Percentiles rank a stretch among this genome's conserved stretches.
These are phyloP conservation scores for Clarias fuscus DNA, from an alignment of 2,797 vertebrate species.

Conservation along the genomic window DNA sequence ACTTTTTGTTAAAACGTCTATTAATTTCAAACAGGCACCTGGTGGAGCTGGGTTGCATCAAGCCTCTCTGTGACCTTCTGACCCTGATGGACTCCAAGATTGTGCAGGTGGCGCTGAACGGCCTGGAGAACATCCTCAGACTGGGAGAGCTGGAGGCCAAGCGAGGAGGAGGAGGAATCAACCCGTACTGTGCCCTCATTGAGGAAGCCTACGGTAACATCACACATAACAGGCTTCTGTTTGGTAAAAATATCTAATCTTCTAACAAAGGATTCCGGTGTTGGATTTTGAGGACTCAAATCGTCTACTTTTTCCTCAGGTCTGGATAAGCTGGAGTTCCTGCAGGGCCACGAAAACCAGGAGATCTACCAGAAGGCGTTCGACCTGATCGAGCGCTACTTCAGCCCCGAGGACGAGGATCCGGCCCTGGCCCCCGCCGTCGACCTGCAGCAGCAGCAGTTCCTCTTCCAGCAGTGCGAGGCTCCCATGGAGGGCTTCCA, in stretches of 20 bases:
- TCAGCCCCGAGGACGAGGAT: slow-evolving; percentile 95
- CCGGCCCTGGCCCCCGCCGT: slow-evolving; percentile 91
- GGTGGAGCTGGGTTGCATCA: slow-evolving; percentile 94
- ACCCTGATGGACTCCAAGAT: slow-evolving; percentile 99
- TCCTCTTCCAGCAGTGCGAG: slow-evolving; percentile 98
- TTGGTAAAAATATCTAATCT: background rate
- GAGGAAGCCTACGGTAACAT: slow-evolving; percentile 92
- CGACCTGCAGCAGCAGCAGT: slow-evolving; percentile 95
- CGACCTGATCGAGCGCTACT: slow-evolving; percentile 97
- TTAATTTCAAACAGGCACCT: slow-evolving; percentile 78
- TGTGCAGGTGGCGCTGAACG: slow-evolving; percentile 93
- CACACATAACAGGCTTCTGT: too few relatives aligned
- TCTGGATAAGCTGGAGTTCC: slow-evolving; percentile 96
- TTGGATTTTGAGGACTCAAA: background rate
- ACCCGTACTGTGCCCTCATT: slow-evolving; percentile 94
- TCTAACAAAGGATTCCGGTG: too few relatives aligned
- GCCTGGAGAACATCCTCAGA: slow-evolving; percentile 94
- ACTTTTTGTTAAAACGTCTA: background rate
- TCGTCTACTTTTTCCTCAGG: slow-evolving; percentile 68
- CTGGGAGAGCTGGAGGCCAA: slow-evolving; percentile 95
- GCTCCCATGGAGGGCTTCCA: slow-evolving; percentile 99
- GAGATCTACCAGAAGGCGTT: slow-evolving; percentile 99
- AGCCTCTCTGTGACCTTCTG: slow-evolving; percentile 95
- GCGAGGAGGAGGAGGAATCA: slow-evolving; percentile 89
- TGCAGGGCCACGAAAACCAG: slow-evolving; percentile 98